Base-by-base conservation (phyloP, 1,140 invertebrate species). In the Chrysoperla carnea region DNA sequence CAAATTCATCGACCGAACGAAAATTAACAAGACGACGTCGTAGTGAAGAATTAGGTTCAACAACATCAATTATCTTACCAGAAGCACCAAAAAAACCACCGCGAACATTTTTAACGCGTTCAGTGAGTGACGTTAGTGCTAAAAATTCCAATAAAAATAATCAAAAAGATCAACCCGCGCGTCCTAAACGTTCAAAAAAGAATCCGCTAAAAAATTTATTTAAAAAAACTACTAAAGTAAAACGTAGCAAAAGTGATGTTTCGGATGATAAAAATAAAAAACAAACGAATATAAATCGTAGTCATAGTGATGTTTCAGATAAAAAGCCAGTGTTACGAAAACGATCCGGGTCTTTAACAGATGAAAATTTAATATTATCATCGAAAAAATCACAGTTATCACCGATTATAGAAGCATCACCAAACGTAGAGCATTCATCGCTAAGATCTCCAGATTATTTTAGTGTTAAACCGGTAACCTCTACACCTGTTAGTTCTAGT, bases 161-260 rank as follows among this genome's bases (percentile, higher is more conserved):
- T 23, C 17, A 23, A 23, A 23, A 23, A 23, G 68, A 67, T 43
- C 61, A 45, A 11, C 17, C 15, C 12, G n/a, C 59, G 36, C 45
- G 59, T 12, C 68, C 65, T 46, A 62, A 59, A 41, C 44, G 46
- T 8, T 58, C 54, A 39, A 48, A 44, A 40, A 54, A 64, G 46
- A 69, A 66, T 8, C 72, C 72, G 2, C 61, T 75, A 8, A 73
- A 75, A 39, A 73, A 69, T 29, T 51, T 76, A 3, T 76, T 77
- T 48, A 67, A 70, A 54, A 66, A 48, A 56, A 68, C 42, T 55
- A 62, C 51, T 46, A 68, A 39, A 52, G 55, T 49, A 55, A 60
- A 73, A 52, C 64, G 78, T 39, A 81, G 76, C 44, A 72, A 70
- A 44, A 81, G 77, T 66, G 78, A 82, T 70, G 78, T 75, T 12